Base-by-base conservation (phyloP, 2,888 invertebrate genomes). In the Apocheima hispidaria region DNA sequence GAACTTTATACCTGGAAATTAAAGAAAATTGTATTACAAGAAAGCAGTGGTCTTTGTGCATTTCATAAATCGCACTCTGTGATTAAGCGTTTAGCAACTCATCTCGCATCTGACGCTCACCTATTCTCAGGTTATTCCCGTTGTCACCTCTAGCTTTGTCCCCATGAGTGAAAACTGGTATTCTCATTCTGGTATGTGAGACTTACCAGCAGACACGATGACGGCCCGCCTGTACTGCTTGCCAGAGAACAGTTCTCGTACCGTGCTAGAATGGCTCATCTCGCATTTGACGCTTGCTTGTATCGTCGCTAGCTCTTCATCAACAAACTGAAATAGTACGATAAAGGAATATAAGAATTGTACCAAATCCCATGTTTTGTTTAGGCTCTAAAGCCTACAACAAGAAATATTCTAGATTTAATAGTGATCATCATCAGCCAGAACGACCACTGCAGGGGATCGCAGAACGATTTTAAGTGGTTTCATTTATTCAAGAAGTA, bases 231-330 rank as follows among this genome's bases (percentile, higher is more conserved):
- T 9, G 43, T 30, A 48, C 46, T 12, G 46, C 46, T 5, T 4
- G 7, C 26, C 43, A 9, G 26, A 23, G 43, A 43, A 14, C 43
- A 43, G 26, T 26, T 43, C 43, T 7, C 23, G 43, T 1, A 14
- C 43, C 26, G 43, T 6, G 26, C 43, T 43, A 4, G 43, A 23
- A 14, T 9, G 43, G 3, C n/a, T 26, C 43, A 43, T 43, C 26
- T 46, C 30, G 4, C 30, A 10, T 28, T 44, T 9, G 9, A 44
- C 20, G n/a, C 46, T 41, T 1, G 81, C 80, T 43, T 91, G 81
- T 60, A 92, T 71, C 4, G 66, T 56, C 2, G 53, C 52, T 12
- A 92, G 63, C 53, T 85, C 85, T 1, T 81, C 80, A 38, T 90
- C 85, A 16, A 88, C 56, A 14, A 70, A 72, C 91, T 92, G 72